Evolutionary conservation across 1,140 invertebrate genomes (phyloP).

Genomic region (Papilio aristodemus): DNA sequence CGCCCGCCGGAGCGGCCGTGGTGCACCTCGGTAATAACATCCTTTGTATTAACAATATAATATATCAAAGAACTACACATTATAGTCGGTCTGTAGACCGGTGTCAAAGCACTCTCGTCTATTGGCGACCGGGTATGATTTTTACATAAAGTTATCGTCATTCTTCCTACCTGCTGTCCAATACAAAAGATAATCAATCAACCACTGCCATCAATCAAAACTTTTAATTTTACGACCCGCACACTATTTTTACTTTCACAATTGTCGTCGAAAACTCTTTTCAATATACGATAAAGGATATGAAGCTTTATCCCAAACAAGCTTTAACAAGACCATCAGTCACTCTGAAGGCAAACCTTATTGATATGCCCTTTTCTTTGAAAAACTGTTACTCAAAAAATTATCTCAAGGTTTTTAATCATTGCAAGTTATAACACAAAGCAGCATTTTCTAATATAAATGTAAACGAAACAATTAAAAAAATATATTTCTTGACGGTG

Average conservation of each 20-base stretch:
- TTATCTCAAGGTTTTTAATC: constrained; percentile 11
- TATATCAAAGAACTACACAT: no score
- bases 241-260: background rate
- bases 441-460: no score
- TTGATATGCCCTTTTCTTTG: constrained; percentile 13
- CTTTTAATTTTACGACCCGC: background rate
- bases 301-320: background rate
- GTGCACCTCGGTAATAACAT: background rate
- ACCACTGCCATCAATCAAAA: background rate
- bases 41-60: background rate
- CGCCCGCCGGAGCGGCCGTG: background rate
- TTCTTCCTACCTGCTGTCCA: no score
- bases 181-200: background rate
- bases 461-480: no score
- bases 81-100: no score
- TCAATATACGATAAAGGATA: constrained; percentile 16
- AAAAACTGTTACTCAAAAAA: constrained; percentile 4
- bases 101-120: no score
- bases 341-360: constrained; percentile 25
- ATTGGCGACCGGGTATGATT: no score
- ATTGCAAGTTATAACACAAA: background rate
- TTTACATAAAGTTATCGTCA: no score
- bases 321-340: constrained; percentile 22
- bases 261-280: constrained; percentile 7
- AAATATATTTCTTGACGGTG: no score